Percentiles rank a stretch among this genome's conserved stretches.
Evolutionary conservation across 2,113 vertebrate genomes (phyloP).

Genomic region (Synchiropus splendidus): DNA sequence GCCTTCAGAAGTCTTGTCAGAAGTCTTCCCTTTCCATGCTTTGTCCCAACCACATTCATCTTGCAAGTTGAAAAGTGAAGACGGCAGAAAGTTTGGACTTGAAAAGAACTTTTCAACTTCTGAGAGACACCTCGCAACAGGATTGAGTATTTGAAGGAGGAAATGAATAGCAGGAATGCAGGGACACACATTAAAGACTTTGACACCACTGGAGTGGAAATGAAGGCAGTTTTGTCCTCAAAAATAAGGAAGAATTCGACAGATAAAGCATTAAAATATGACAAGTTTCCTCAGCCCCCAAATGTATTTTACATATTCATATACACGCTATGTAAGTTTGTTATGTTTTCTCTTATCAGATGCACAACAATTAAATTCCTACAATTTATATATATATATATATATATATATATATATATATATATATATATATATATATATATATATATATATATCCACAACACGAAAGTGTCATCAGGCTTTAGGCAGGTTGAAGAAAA

Average conservation of each 20-base stretch:
- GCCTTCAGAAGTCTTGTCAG: slow-evolving; percentile 62
- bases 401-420: too few relatives aligned
- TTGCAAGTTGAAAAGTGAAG: slow-evolving; percentile 61
- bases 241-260: slow-evolving; percentile 25
- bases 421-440: too few relatives aligned
- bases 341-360: too few relatives aligned
- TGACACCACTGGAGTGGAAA: slow-evolving; percentile 21
- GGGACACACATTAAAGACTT: slow-evolving; percentile 44
- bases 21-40: slow-evolving; percentile 52
- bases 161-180: slow-evolving; percentile 39
- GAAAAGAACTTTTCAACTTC: slow-evolving; percentile 64
- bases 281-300: slow-evolving; percentile 10
- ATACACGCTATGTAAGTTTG: too few relatives aligned
- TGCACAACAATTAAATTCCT: too few relatives aligned
- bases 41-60: slow-evolving; percentile 64
- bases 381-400: too few relatives aligned
- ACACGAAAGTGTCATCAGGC: too few relatives aligned
- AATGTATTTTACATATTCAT: slow-evolving; percentile 20
- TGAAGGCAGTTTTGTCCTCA: slow-evolving; percentile 38
- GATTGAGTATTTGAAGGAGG: slow-evolving; percentile 45
- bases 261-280: slow-evolving; percentile 18
- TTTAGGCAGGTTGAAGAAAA: too few relatives aligned
- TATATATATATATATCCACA: too few relatives aligned
- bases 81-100: slow-evolving; percentile 60
- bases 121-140: slow-evolving; percentile 56